phyloP scores from a whole-genome alignment of 2,113 vertebrate species.

The Cheirogaleus medius region DNA sequence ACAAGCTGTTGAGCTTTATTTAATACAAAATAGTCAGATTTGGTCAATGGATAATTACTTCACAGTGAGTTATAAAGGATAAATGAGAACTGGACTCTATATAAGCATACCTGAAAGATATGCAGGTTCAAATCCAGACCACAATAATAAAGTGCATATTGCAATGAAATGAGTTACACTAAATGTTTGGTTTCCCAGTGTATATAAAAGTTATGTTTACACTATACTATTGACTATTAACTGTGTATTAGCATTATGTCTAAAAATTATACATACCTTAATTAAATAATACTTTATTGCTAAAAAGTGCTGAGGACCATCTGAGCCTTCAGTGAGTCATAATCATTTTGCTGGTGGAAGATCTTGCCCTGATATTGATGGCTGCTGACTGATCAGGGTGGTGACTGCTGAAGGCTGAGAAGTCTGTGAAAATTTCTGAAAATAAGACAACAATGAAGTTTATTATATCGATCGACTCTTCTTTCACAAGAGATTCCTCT shows the following conservation, averaged over 20 bases:
- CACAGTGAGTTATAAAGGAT: neutral
- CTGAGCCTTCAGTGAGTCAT: neutral
- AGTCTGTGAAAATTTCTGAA: neutral
- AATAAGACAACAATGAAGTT: neutral
- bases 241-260: neutral
- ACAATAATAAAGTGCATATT: neutral
- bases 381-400: neutral
- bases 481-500: neutral
- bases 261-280: neutral
- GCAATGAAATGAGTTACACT: neutral
- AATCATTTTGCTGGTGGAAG: neutral
- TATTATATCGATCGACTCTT: neutral
- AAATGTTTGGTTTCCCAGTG: neutral
- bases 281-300: neutral
- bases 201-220: neutral
- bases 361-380: neutral
- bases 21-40: neutral
- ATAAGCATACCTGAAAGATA: neutral
- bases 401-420: neutral
- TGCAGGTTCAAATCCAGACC: neutral
- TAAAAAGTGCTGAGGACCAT: neutral
- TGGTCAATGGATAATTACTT: neutral
- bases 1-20: neutral
- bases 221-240: neutral
- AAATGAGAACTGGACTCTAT: neutral